These are phyloP conservation scores for Anguilla megastoma DNA, from an alignment of 2,797 vertebrate species.

Conservation along the genomic window DNA sequence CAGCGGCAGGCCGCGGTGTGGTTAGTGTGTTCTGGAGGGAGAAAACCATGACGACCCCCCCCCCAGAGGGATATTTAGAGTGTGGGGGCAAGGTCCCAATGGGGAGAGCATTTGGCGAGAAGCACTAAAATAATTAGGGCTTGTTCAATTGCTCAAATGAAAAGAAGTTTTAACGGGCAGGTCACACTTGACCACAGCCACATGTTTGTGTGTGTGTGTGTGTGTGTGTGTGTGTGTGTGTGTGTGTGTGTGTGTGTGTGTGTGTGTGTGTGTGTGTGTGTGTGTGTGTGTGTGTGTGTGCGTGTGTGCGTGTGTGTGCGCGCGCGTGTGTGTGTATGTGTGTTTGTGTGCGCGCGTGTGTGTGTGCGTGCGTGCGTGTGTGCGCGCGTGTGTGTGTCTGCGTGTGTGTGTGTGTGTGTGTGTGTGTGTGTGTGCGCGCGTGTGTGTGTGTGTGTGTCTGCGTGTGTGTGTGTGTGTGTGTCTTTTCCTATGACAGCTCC, in stretches of 20 bases:
- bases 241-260: too few species aligned
- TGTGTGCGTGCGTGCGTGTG: constrained; percentile 1
- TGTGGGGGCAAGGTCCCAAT: not conserved
- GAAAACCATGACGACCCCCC: too few species aligned
- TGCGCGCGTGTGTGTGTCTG: constrained; percentile 23
- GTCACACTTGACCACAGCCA: not conserved
- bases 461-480: too few species aligned
- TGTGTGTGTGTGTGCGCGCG: not conserved
- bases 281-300: not conserved
- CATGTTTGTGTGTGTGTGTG: not conserved
- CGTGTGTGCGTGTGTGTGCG: not conserved
- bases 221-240: too few species aligned
- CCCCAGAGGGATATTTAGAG: not conserved
- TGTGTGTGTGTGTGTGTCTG: not conserved
- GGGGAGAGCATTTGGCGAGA: not conserved
- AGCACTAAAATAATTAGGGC: constrained; percentile 3
- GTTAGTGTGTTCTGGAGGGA: not conserved
- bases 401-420: not conserved
- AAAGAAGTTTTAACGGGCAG: not conserved
- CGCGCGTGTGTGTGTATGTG: not conserved
- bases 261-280: not conserved
- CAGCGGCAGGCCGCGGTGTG: not conserved
- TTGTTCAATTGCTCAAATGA: not conserved
- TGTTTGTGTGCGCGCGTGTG: not conserved
- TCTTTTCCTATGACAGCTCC: too few species aligned